Base-by-base conservation (phyloP, 2,888 invertebrate genomes). In the Brachyopa scutellaris region DNA sequence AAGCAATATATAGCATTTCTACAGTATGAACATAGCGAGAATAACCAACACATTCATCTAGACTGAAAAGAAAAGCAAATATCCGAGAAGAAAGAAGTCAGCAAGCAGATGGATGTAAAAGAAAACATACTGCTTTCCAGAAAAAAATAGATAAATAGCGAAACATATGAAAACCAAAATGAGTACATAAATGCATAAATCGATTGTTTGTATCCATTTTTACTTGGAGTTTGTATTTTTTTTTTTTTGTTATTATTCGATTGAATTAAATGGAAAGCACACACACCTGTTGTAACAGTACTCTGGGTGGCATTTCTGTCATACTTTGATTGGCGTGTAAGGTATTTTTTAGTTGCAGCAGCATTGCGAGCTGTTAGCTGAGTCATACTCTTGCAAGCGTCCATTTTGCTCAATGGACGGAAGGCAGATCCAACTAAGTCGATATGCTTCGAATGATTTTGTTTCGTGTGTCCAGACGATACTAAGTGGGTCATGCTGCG, bases 401-500 rank as follows among this genome's bases (percentile, higher is more conserved):
- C 90, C 66, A 88, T 87, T 86, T 88, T 90, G 84, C 87, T 87
- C 85, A 90, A 85, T 64, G 89, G 89, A 79, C 89, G 88, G 85
- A 89, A 88, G 85, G 86, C 87, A 83, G 85, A 87, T 84, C 88
- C 88, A 84, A 88, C 88, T 76, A 87, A 85, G 74, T 78, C 73
- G 61, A 59, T 73, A 70, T 84, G 83, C 66, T 84, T 85, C 53
- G 86, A 86, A 85, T 87, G 49, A 47, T 64, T 84, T 57, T 59
- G 59, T 51, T 79, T 79, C 51, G 57, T 40, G 13, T 57, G 53
- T 69, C 83, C 73, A 73, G 67, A 64, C 62, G 77, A 84, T 76
- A 90, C 90, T 87, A 94, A 91, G 90, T 94, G 94, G 90, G 93
- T 93, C 94, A 94, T 94, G 92, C 94, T 94, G 90, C 94, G 93